Conservation (phyloP, 2,888 invertebrate genomes). For the Phasia obesa region DNA sequence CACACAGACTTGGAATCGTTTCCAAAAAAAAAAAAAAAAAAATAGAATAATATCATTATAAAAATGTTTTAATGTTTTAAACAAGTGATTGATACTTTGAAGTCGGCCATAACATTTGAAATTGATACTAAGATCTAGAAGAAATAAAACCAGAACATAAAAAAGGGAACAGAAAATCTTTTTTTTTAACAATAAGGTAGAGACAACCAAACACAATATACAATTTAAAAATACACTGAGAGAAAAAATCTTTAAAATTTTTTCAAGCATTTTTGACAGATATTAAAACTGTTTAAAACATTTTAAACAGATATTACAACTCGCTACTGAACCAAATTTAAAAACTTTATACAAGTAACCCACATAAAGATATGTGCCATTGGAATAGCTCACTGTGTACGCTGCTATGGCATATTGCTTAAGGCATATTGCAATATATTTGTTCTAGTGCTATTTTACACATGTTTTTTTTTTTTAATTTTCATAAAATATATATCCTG, state of each 20-base stretch:
- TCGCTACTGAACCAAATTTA: no score
- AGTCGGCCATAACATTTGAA: slow-evolving; percentile 68
- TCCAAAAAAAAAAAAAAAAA: background rate
- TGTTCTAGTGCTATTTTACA: no score
- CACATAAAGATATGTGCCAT: no score
- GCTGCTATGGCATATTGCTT: no score
- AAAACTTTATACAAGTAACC: no score
- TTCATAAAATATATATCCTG: no score
- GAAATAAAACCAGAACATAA: background rate
- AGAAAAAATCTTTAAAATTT: background rate
- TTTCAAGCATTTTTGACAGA: no score
- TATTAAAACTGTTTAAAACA: no score
- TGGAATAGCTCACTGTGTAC: no score
- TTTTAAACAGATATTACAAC: no score
- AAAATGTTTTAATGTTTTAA: slow-evolving; percentile 39
- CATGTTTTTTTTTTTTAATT: no score
- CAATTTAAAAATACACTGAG: slow-evolving; percentile 21
- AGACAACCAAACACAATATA: background rate
- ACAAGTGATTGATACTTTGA: slow-evolving; percentile 67
- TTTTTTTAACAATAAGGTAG: slow-evolving; percentile 9
- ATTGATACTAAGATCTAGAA: slow-evolving; percentile 59
- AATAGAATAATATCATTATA: background rate
- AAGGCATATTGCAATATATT: no score
- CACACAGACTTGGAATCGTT: slow-evolving; percentile 25
- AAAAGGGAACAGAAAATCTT: slow-evolving; percentile 9